phyloP scores from a whole-genome alignment of 2,797 vertebrate species.

The Ispidina lecontei region DNA sequence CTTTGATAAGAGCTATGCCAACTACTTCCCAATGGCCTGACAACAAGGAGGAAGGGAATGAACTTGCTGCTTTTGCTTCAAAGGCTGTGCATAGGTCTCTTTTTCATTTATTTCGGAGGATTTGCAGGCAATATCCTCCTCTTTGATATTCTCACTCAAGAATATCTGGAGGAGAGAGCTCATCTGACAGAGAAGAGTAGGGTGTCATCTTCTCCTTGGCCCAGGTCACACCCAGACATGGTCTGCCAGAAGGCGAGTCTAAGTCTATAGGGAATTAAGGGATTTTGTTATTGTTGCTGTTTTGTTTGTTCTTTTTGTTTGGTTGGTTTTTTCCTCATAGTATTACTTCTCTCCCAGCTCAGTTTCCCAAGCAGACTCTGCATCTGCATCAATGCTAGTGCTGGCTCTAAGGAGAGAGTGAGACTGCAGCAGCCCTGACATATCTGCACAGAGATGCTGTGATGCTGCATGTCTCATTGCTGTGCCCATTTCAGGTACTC shows the following conservation, averaged over 20 bases:
- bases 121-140: background rate
- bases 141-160: slow-evolving; percentile 19
- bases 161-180: background rate
- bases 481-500: background rate
- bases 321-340: background rate
- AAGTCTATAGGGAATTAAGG: background rate
- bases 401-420: background rate
- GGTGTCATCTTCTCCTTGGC: background rate
- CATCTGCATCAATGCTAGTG: background rate
- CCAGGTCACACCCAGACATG: background rate
- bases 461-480: background rate
- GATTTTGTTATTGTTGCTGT: too few species aligned
- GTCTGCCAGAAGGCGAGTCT: background rate
- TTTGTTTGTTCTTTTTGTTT: too few species aligned
- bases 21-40: background rate
- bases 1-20: background rate
- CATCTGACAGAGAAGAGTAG: background rate
- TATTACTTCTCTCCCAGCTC: background rate
- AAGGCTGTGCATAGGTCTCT: background rate
- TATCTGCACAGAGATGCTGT: background rate
- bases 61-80: slow-evolving; percentile 20
- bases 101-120: background rate
- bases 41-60: background rate
- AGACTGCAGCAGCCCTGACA: background rate
- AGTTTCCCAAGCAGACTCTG: background rate